Conservation (phyloP, 2,797 vertebrate genomes). For the Falco naumanni region DNA sequence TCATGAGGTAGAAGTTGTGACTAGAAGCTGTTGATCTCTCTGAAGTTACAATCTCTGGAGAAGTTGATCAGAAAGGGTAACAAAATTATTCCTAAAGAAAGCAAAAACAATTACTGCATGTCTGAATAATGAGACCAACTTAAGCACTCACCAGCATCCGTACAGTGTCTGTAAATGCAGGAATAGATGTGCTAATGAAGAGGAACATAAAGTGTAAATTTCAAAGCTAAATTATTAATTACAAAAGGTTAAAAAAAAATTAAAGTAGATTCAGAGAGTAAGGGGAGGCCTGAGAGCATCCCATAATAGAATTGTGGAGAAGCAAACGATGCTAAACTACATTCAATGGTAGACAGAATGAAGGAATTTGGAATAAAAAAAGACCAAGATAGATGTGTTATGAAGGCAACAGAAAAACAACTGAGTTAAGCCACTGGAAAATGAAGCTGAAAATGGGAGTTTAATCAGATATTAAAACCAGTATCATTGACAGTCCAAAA, state of each 20-base stretch:
- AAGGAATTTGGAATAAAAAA: not conserved
- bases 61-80: not conserved
- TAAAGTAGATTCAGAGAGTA: not conserved
- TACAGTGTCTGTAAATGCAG: not conserved
- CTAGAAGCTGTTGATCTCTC: not conserved
- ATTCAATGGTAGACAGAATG: not conserved
- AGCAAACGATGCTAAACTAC: not conserved
- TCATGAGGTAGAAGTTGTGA: not conserved
- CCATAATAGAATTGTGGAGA: rapidly evolving
- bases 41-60: not conserved
- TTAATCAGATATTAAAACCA: constrained; percentile 37
- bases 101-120: not conserved
- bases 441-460: constrained; percentile 39
- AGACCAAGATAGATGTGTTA: not conserved
- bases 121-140: not conserved
- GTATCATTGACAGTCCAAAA: not conserved
- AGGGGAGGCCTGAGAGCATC: not conserved
- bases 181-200: not conserved
- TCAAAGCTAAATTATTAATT: not conserved
- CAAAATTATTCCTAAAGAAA: not conserved
- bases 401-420: not conserved
- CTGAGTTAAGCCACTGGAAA: constrained; percentile 11
- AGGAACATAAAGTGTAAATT: not conserved
- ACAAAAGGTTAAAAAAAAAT: not conserved
- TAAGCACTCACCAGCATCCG: not conserved